Base-by-base conservation (phyloP, 2,113 vertebrate genomes). In the Platycercus adscitus region DNA sequence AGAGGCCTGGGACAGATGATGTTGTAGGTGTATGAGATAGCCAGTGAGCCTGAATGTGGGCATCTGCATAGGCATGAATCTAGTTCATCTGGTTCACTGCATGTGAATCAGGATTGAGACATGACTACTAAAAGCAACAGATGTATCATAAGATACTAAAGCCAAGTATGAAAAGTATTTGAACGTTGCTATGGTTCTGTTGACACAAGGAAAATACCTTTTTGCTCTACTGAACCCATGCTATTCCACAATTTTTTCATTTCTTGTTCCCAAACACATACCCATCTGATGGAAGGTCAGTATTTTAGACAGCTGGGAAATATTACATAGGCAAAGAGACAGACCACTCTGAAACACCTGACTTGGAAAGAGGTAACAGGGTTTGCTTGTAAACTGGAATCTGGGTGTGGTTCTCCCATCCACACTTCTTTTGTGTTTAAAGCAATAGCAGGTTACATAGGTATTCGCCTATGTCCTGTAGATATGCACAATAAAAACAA, bases 201-300 rank as follows among this genome's bases (percentile, higher is more conserved):
- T 96, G 88, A 96, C 93, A 91, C 47, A 90, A 95, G 88, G 91
- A 96, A 96, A 94, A 91, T 96, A 64, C 73, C 84, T 96, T 93
- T 90, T 73, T 95, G 95, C 88, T 96, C 93, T 91, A 33, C 31
- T 96, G 93, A 95, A 61, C 81, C 60, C 39, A 81, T 0, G 24
- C 47, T 88, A 83, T 97, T 96, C 79, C 21, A 49, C 68, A 91
- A 86, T 60, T 16, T 23, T 35, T 24, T 35, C 21, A 15, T 58
- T 58, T 58, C 33, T 35, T 24, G 21, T 33, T 55, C 33, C 53
- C 31, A 55, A 55, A 33, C 53, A 20, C 53, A 55, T 55, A 33
- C 29, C 53, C 31, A 55, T 55, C 53, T 33, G 53, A 33, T 55
- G 31, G 18, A 33, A 20, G 18, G 3, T 20, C 53, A 33, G 53